Evolutionary conservation across 2,888 invertebrate species (phyloP).

Genomic region (Eupithecia centaureata): DNA sequence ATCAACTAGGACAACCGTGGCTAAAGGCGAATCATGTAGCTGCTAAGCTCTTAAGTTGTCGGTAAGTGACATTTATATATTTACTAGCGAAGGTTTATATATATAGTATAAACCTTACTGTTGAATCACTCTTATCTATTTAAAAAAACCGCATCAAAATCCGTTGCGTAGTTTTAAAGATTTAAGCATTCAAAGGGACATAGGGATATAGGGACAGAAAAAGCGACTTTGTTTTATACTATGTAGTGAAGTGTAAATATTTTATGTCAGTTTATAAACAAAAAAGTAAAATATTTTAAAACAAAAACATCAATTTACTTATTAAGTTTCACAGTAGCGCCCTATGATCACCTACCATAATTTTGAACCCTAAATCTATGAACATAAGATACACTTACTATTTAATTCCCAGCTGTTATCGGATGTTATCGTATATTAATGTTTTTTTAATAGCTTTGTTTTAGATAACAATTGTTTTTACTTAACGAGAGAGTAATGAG

Average conservation of each 20-base stretch:
- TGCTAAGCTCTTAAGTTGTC: background rate
- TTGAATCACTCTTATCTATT: too few relatives aligned
- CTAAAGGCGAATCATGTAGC: background rate
- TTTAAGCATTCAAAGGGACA: too few relatives aligned
- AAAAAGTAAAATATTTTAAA: too few relatives aligned
- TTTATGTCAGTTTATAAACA: background rate
- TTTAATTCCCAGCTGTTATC: background rate
- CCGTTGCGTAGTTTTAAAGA: too few relatives aligned
- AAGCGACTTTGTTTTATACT: too few relatives aligned
- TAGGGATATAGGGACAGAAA: too few relatives aligned
- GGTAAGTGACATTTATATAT: too few relatives aligned
- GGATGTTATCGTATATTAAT: constrained; percentile 35
- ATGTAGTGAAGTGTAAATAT: background rate
- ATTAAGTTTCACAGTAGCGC: constrained; percentile 13
- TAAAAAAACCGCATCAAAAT: too few relatives aligned
- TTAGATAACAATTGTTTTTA: constrained; percentile 4
- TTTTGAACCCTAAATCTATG: constrained; percentile 18
- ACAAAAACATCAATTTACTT: background rate
- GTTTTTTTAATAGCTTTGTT: constrained; percentile 43
- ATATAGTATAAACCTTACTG: too few relatives aligned
- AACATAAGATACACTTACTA: background rate
- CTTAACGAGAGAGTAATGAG: constrained; percentile 1
- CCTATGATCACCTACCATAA: background rate
- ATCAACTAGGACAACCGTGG: background rate
- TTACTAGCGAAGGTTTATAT: too few relatives aligned